Base-by-base conservation (phyloP, 2,113 vertebrate species). In the Dermatemys mawii region DNA sequence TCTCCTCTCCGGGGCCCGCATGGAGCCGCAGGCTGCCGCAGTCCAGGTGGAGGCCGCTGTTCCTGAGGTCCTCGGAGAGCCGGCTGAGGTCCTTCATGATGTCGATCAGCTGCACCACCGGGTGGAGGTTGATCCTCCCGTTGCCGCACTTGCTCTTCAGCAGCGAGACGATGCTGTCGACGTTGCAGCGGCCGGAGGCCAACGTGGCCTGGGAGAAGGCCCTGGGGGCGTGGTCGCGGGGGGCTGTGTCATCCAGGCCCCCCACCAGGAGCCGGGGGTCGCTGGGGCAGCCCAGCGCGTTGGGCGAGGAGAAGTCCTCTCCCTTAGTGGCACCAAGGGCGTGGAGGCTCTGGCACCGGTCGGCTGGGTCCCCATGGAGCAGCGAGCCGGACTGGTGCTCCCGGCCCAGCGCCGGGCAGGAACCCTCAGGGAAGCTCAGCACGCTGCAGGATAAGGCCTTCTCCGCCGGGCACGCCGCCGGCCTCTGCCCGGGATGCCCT, bases 21-120 rank as follows among this genome's bases (percentile, higher is more conserved):
- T 98, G 98, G 24, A 98, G 97, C 13, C 97, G 97, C 84, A 98
- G 98, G 87, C 97, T 97, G 83, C 98, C 98, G 24, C 98, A 99
- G 98, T 98, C 98, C 96, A 99, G 98, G 94, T 98, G 98, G 96
- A 99, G 98, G 55, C 98, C 98, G 12, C 98, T 98, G 97, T 98
- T 99, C 97, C 98, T 98, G 85, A 99, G 98, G 95, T 98, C 99
- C 96, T 98, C 98, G n/a, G 99, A 99, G 95, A 99, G 98, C 87
- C 98, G 98, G 84, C 99, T 99, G 98, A 99, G 99, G 97, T 99
- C 99, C 98, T 98, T 98, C 98, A 98, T 98, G 98, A 99, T 98
- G 98, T 98, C 98, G 70, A 98, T 98, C 93, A 98, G 97, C 97
- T 98, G 98, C 95, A 98, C 98, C 96, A 98, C 98, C 0, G 98